Percentiles rank a stretch among this genome's conserved stretches.
phyloP scores from a whole-genome alignment of 2,888 invertebrate species.

The Ectobius pallidus region DNA sequence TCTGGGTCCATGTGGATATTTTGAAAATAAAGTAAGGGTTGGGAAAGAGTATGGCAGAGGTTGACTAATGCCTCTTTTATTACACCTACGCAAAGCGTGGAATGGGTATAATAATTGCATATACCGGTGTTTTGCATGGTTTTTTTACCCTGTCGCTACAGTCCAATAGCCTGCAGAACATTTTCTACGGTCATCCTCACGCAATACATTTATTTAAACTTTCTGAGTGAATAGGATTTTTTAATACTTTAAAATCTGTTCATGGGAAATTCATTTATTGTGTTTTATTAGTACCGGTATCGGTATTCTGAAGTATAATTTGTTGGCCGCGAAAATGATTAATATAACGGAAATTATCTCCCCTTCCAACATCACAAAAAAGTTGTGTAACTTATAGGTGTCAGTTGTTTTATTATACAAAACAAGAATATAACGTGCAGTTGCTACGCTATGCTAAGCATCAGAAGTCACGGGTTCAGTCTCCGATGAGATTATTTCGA shows the following conservation, averaged over 20 bases:
- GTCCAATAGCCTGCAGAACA: not conserved
- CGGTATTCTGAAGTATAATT: no score
- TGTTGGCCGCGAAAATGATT: no score
- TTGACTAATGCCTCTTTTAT: constrained; percentile 12
- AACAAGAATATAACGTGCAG: no score
- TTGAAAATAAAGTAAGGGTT: not conserved
- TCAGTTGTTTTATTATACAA: no score
- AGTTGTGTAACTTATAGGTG: no score
- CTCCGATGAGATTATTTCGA: no score
- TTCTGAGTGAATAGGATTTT: not conserved
- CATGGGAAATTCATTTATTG: constrained; percentile 1
- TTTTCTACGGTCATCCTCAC: not conserved
- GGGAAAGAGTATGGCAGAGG: not conserved
- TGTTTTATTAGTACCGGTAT: no score
- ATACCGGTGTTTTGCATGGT: not conserved
- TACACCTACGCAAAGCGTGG: constrained; percentile 10
- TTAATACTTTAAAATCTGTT: not conserved
- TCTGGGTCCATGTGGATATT: no score
- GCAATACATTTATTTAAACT: not conserved
- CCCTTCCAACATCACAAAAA: no score
- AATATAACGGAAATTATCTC: no score
- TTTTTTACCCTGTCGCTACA: not conserved
- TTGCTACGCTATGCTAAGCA: no score
- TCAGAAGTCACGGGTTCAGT: no score
- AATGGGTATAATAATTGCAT: constrained; percentile 5